Evolutionary conservation across 2,113 vertebrate species (phyloP).

Genomic region (Chloroceryle aenea): DNA sequence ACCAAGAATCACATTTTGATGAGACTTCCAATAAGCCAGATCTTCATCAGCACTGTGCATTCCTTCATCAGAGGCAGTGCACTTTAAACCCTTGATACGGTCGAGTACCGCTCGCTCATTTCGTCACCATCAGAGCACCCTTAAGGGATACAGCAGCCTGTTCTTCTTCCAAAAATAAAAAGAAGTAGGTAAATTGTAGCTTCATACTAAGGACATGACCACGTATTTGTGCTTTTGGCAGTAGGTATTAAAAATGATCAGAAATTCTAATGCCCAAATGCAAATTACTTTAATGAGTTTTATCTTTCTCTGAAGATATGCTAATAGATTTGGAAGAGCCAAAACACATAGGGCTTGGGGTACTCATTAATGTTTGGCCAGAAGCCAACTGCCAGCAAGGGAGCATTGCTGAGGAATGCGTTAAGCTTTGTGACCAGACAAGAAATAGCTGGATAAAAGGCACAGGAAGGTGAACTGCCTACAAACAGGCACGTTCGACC

Average conservation of each 20-base stretch:
- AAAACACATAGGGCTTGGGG: slow-evolving; percentile 11
- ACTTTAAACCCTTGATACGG: background rate
- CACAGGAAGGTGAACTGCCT: background rate
- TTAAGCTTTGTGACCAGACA: background rate
- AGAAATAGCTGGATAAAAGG: background rate
- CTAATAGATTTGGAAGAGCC: slow-evolving; percentile 11
- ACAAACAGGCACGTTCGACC: background rate
- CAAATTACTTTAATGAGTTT: slow-evolving; percentile 43
- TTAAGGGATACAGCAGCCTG: background rate
- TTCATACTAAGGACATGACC: background rate
- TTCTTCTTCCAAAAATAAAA: background rate
- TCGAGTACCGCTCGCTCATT: background rate
- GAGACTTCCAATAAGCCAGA: background rate
- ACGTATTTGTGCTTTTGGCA: background rate
- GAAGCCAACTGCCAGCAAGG: background rate
- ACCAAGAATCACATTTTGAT: background rate
- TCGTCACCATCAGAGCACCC: background rate
- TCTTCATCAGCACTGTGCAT: background rate
- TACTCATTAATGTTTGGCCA: slow-evolving; percentile 31
- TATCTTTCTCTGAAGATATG: slow-evolving; percentile 45
- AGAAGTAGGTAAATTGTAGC: background rate
- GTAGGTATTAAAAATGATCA: background rate
- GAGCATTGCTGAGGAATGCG: background rate
- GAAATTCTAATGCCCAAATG: background rate
- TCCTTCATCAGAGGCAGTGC: background rate